Conservation (phyloP, 2,888 invertebrate species). For the Aphidoletes aphidimyza region DNA sequence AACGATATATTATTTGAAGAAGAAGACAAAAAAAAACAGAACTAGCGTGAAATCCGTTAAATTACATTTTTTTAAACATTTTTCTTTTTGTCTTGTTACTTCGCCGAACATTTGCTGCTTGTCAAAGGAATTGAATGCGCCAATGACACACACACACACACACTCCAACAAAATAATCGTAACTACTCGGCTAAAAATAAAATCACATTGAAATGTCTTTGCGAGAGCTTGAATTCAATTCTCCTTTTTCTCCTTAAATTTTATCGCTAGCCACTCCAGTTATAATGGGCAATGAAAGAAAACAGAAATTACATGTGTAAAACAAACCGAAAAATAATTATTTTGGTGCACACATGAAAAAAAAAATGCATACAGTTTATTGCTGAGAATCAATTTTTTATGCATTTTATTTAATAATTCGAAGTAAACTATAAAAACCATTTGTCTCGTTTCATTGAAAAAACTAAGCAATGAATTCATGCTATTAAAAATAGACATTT, state of each 20-base stretch:
- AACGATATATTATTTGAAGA: no score
- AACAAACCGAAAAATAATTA: neutral
- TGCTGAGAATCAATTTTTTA: no score
- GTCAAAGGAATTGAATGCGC: neutral
- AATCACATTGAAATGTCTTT: neutral
- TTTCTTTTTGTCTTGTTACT: neutral
- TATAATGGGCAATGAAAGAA: no score
- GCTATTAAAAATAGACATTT: neutral
- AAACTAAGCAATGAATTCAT: neutral
- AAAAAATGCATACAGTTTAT: no score
- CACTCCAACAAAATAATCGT: no score
- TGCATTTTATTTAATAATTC: no score
- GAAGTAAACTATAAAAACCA: constrained; percentile 10
- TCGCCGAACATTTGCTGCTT: neutral
- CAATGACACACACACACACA: no score
- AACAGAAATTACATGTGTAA: no score
- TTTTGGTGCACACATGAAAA: no score
- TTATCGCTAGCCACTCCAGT: no score
- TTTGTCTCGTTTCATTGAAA: neutral
- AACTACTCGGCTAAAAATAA: neutral
- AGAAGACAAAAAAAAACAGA: neutral
- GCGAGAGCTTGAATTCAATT: no score
- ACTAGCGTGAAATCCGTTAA: neutral
- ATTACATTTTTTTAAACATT: constrained; percentile 18
- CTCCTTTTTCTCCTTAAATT: no score